Evolutionary conservation across 2,888 invertebrate genomes (phyloP), one percentile per base, ranked within the genome.

Genomic region (Anticlea derivata): DNA sequence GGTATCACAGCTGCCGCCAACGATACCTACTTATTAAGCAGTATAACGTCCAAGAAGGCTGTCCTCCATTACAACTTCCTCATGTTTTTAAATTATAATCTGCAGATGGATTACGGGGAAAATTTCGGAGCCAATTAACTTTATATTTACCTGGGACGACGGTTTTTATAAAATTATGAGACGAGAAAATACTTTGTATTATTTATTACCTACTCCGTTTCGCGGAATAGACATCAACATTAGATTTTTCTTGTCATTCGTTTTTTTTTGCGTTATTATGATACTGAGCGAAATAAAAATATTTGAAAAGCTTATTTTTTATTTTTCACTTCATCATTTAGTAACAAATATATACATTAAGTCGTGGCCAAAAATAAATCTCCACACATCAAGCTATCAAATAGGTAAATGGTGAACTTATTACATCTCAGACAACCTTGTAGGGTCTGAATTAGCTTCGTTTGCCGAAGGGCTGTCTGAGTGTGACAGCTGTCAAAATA

Each of bases 1-100:
- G 85, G 86, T 87, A 86, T 87, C 87, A 86, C 83, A 90, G 89
- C 88, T 89, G 90, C 82, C 83, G 74, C 86, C 78, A 78, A 74
- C 79, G 86, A 90, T 89, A 87, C 88, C 83, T 83, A 80, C 84
- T 86, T 87, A 88, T 87, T 88, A 88, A 86, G 86, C 78, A 80
- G 81, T 81, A 83, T 82, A 73, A 78, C 78, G 78, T 74, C 79
- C 65, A 70, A 72, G 66, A 52, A 63, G 64, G 58, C 65, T 68
- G 68, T 66, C 52, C 63, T 68, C 74, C 78, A 76, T 84, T 81
- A 84, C 73, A 72, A 82, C 73, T 78, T 73, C 82, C 73, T 78
- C 80, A 82, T 85, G 81, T 84, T 85, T 85, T 84, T 83, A 84
- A 86, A 86, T 83, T 83, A 80, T 83, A 83, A 83, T 83, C 81